Percentiles rank a stretch among this genome's conserved stretches.
These are phyloP conservation scores for Polymixis lichenea DNA, from an alignment of 2,888 invertebrate species.

Conservation along the genomic window DNA sequence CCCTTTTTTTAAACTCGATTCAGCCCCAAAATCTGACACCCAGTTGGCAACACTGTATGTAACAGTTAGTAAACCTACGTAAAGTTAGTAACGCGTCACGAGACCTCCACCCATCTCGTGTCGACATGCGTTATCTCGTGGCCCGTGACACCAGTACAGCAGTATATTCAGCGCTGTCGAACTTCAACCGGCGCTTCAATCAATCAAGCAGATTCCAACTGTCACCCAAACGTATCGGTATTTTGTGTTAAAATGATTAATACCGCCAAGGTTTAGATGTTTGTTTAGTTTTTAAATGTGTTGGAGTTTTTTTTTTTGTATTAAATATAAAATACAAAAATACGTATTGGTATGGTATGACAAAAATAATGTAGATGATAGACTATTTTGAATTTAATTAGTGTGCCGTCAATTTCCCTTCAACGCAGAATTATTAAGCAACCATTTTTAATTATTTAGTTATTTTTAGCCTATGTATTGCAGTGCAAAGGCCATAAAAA, in stretches of 20 bases:
- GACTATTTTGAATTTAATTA: background rate
- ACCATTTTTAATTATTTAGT: no score
- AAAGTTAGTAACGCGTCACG: conserved; percentile 14
- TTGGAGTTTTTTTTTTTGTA: background rate
- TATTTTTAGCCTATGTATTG: no score
- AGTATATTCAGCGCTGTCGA: conserved; percentile 62
- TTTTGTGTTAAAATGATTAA: conserved; percentile 67
- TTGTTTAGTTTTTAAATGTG: conserved; percentile 33
- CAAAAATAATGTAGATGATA: background rate
- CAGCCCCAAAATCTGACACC: no score
- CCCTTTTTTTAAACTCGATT: no score
- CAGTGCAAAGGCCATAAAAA: no score
- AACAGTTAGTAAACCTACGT: no score
- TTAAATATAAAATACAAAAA: background rate
- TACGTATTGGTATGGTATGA: background rate
- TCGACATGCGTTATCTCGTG: conserved; percentile 52
- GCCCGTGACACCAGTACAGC: conserved; percentile 51
- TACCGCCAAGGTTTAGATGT: conserved; percentile 45
- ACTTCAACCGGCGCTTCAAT: conserved; percentile 50
- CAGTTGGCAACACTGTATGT: no score
- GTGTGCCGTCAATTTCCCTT: background rate
- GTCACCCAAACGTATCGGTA: conserved; percentile 61
- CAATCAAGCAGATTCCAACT: conserved; percentile 66
- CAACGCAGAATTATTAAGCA: background rate
- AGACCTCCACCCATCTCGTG: conserved; percentile 20